Base-by-base conservation (phyloP, 2,888 invertebrate genomes). In the Sinelater perroti region DNA sequence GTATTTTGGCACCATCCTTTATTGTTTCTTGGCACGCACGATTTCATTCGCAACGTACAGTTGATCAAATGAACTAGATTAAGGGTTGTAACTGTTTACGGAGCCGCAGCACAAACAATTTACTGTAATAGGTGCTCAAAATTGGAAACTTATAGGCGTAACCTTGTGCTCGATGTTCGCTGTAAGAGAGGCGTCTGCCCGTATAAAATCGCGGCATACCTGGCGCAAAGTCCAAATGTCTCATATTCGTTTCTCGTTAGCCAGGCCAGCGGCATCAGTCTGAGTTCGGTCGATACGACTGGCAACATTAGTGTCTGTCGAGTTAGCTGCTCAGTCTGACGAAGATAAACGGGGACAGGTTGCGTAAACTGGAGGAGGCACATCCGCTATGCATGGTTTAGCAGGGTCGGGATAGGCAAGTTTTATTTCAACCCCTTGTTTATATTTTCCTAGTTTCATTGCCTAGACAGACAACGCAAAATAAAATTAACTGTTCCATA, bases 271-370 rank as follows among this genome's bases (percentile, higher is more conserved):
- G 30, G 30, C 40, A 51, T 52, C 44, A 31, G 42, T 54, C 28
- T 35, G 20, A 46, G 28, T 49, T 26, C 46, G 54, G 46, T 54
- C 54, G 54, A 54, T 54, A 46, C 54, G 38, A 54, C 46, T 45
- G 38, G 46, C 54, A 56, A 56, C 49, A 56, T 58, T 59, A 59
- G 50, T 51, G 59, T 50, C 59, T 55, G 58, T 54, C 59, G 54
- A 50, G 54, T 53, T 59, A 50, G 49, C 50, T 49, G 47, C 44
- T 50, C 54, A 45, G 18, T 31, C 47, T 54, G 59, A 59, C 54
- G 59, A 59, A 54, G 59, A 59, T 55, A 59, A 59, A 59, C 54
- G 47, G 50, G 31, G 54, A 55, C 59, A 55, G 49, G 50, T 50
- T 55, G 49, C 42, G 49, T 33, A 50, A 44, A 56, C 44, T 50